Conservation (phyloP, 2,113 vertebrate genomes). For the Struthidea cinerea region DNA sequence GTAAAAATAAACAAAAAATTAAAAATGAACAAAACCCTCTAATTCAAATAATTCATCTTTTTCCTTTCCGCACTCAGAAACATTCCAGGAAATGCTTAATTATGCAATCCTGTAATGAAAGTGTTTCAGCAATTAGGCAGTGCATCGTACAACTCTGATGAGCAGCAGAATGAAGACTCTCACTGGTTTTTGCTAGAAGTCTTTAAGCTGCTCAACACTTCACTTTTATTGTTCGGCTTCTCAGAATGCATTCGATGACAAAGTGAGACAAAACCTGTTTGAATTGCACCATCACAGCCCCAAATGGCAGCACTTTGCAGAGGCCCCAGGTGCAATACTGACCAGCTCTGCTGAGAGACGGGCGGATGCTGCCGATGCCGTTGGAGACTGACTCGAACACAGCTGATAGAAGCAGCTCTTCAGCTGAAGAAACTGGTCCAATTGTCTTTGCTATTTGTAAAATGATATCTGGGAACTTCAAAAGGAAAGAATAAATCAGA, state of each 20-base stretch:
- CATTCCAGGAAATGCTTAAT: not conserved
- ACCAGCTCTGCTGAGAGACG: slow-evolving; percentile 36
- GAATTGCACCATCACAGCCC: not conserved
- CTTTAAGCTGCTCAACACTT: not conserved
- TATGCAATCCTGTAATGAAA: not conserved
- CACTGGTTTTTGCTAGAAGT: not conserved
- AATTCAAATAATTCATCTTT: not conserved
- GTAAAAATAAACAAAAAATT: not conserved
- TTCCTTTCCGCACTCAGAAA: not conserved
- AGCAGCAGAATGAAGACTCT: not conserved
- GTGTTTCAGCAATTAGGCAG: not conserved
- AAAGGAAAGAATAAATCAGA: not conserved
- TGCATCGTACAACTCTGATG: not conserved
- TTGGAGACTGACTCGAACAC: slow-evolving; percentile 65
- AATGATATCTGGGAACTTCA: slow-evolving; percentile 71
- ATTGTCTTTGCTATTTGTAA: slow-evolving; percentile 57
- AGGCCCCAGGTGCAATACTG: not conserved
- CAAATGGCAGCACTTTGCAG: not conserved
- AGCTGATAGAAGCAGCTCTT: slow-evolving; percentile 68
- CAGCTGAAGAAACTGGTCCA: not conserved
- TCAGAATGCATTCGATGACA: not conserved
- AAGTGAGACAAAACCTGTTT: not conserved
- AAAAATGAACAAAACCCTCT: not conserved
- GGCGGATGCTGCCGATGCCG: not conserved
- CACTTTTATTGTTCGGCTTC: not conserved